These are phyloP conservation scores for Pantelozetes paolii DNA, from an alignment of 2,888 invertebrate species.

Conservation along the genomic window DNA sequence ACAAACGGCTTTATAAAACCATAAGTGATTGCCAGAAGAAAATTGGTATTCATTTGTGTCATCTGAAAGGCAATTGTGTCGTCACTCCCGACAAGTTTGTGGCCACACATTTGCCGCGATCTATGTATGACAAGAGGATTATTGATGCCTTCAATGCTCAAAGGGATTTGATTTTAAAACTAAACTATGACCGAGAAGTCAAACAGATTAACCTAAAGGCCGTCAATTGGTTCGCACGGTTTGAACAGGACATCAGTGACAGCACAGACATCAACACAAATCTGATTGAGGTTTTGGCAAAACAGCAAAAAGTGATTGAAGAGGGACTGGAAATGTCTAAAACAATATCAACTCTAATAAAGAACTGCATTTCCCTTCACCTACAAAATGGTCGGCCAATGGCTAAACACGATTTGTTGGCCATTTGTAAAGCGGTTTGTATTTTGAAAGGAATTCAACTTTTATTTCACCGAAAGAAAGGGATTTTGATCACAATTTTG, in stretches of 20 bases:
- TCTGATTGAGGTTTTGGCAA: constrained; percentile 23
- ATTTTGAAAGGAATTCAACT: constrained; percentile 41
- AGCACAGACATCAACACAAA: constrained; percentile 23
- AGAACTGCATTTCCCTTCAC: constrained; percentile 40
- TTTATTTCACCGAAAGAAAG: constrained; percentile 31
- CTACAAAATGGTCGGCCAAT: constrained; percentile 32
- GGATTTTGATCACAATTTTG: constrained; percentile 23
- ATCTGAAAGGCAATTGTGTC: constrained; percentile 42
- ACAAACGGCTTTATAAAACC: constrained; percentile 69
- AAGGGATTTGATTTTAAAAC: constrained; percentile 38
- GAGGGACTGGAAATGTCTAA: constrained; percentile 40
- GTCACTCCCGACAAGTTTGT: constrained; percentile 46
- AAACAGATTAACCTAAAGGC: constrained; percentile 14
- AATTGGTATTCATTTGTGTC: constrained; percentile 54
- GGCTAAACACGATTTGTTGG: constrained; percentile 35
- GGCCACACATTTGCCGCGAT: constrained; percentile 33
- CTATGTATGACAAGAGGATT: constrained; percentile 36
- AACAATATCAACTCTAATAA: constrained; percentile 26
- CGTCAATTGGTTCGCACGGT: constrained; percentile 39
- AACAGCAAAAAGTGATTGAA: constrained; percentile 37
- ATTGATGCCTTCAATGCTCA: constrained; percentile 37
- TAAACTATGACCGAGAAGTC: constrained; percentile 33
- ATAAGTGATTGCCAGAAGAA: constrained; percentile 72
- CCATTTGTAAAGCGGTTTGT: constrained; percentile 40
- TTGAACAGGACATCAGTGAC: constrained; percentile 37